These are phyloP conservation scores for Antechinus stuartii DNA, from an alignment of 2,113 vertebrate species.

Conservation along the genomic window DNA sequence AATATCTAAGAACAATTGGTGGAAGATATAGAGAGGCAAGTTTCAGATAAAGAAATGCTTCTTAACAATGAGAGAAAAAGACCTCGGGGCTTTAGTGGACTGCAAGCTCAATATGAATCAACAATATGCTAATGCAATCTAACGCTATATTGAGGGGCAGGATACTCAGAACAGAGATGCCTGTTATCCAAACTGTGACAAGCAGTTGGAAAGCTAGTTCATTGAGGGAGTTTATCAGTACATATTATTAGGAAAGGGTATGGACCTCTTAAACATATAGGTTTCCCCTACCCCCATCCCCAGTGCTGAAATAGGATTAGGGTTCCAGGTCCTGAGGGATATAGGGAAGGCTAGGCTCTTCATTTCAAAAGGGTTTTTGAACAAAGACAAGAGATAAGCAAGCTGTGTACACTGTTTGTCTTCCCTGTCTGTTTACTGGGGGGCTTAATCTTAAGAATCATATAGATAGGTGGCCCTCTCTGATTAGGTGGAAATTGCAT, in stretches of 20 bases:
- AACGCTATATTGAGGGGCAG: not conserved
- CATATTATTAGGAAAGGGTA: not conserved
- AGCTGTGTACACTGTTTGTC: not conserved
- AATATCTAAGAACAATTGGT: not conserved
- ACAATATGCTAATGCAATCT: not conserved
- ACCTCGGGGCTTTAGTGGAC: not conserved
- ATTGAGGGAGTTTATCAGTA: not conserved
- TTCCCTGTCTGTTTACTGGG: not conserved
- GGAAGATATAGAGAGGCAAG: not conserved
- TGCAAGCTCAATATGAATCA: not conserved
- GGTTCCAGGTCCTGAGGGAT: not conserved
- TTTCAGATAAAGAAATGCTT: not conserved
- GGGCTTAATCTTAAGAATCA: not conserved
- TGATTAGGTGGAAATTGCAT: not conserved
- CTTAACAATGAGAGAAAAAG: not conserved
- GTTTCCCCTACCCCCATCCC: no score
- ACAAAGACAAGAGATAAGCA: conserved; percentile 3
- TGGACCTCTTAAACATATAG: not conserved
- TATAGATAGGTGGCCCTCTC: not conserved
- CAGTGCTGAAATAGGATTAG: not conserved
- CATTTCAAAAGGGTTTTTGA: not conserved
- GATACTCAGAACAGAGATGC: not conserved
- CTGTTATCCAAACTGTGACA: not conserved
- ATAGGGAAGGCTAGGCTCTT: not conserved
- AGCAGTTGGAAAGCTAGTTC: not conserved